Percentiles rank a stretch among this genome's conserved stretches.
Evolutionary conservation across 2,113 vertebrate genomes (phyloP).

Genomic region (Paedocypris sp.): DNA sequence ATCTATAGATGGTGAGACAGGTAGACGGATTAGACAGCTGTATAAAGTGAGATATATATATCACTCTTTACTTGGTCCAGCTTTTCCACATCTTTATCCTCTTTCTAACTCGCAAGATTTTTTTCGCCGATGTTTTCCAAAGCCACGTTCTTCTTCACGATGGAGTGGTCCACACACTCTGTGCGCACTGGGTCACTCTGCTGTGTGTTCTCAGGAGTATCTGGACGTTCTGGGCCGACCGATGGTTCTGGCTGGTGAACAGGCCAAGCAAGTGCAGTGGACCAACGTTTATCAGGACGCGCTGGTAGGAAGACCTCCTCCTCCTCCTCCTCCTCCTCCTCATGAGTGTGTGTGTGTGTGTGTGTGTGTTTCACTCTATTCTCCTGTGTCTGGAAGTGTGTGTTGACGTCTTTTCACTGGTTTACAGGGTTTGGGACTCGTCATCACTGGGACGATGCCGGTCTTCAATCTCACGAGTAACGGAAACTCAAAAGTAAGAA

Average conservation of each 20-base stretch:
- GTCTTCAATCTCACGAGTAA: constrained; percentile 93
- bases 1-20: too few relatives aligned
- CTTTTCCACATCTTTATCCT: too few relatives aligned
- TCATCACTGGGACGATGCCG: constrained; percentile 90
- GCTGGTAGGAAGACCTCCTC: constrained; percentile 63
- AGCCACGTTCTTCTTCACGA: too few relatives aligned
- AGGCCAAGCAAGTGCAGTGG: constrained; percentile 93
- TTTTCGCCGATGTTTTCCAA: too few relatives aligned
- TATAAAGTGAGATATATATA: too few relatives aligned
- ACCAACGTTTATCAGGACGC: constrained; percentile 98
- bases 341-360: neutral
- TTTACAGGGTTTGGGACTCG: constrained; percentile 81
- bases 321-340: neutral
- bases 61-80: too few relatives aligned
- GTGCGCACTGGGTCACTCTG: too few relatives aligned
- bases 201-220: constrained; percentile 73
- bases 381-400: too few relatives aligned
- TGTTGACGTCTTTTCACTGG: too few relatives aligned
- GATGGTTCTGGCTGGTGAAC: constrained; percentile 87
- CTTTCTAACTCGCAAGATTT: too few relatives aligned
- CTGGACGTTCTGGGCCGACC: constrained; percentile 92
- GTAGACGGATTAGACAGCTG: too few relatives aligned
- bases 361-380: neutral
- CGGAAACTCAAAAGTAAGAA: constrained; percentile 65
- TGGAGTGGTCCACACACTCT: too few relatives aligned